A percentile compares a stretch with the other conserved stretches of the same genome.
phyloP scores from a whole-genome alignment of 2,888 invertebrate species.

The Ceriagrion tenellum region DNA sequence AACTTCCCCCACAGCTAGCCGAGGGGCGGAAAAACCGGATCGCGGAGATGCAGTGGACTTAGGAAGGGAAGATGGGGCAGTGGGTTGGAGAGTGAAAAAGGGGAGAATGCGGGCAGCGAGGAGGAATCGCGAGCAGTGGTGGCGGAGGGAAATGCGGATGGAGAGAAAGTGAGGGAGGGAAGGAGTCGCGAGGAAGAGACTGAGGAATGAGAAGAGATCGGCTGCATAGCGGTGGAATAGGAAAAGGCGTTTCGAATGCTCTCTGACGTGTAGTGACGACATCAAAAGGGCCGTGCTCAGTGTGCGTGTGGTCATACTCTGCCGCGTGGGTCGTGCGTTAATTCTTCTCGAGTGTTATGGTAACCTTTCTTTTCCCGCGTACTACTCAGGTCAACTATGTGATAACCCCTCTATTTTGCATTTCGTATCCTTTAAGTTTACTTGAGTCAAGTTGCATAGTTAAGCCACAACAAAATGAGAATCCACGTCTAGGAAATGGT shows the following conservation, averaged over 20 bases:
- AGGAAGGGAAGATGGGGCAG: background rate
- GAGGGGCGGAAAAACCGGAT: background rate
- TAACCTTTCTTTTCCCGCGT: background rate
- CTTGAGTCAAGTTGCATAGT: too few species aligned
- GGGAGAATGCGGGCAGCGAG: background rate
- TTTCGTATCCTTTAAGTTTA: too few species aligned
- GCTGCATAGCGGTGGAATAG: background rate
- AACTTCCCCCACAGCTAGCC: background rate
- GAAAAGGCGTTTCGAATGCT: background rate
- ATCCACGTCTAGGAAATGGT: too few species aligned
- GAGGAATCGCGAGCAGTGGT: background rate
- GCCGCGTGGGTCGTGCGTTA: background rate
- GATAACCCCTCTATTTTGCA: too few species aligned
- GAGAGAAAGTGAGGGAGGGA: background rate
- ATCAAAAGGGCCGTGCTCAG: background rate
- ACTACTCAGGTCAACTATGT: background rate
- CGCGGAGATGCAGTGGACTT: background rate
- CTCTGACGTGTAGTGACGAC: background rate
- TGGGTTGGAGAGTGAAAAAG: background rate
- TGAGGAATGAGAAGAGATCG: background rate
- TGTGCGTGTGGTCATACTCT: background rate
- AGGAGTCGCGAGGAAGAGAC: background rate
- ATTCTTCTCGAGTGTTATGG: background rate
- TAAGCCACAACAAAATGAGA: too few species aligned
- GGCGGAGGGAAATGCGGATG: background rate